These are phyloP conservation scores for Pygoscelis adeliae DNA, from an alignment of 2,113 vertebrate species.

Conservation along the genomic window DNA sequence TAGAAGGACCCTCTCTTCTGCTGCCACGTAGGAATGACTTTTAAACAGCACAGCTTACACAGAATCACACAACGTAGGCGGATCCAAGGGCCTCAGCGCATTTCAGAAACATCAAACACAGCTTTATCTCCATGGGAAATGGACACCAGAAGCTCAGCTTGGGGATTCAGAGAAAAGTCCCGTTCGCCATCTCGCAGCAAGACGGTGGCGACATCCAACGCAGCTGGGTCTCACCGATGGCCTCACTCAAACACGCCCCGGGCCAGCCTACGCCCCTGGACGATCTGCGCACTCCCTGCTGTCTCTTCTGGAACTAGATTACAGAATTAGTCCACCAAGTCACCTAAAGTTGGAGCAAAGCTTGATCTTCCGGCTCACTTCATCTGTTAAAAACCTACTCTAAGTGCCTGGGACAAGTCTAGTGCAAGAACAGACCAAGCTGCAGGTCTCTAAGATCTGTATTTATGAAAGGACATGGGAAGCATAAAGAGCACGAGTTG, in stretches of 20 bases:
- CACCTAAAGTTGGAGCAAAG: not conserved
- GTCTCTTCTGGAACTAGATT: not conserved
- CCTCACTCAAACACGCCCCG: not conserved
- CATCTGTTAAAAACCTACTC: not conserved
- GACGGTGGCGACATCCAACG: accelerated
- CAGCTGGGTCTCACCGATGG: not conserved
- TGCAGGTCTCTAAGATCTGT: not conserved
- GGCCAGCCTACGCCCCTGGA: not conserved
- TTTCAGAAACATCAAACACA: not conserved
- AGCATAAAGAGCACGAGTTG: accelerated
- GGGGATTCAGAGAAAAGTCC: not conserved
- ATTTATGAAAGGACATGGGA: not conserved
- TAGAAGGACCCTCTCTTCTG: not conserved
- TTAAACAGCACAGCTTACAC: not conserved
- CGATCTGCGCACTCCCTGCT: not conserved
- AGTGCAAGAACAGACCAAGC: accelerated
- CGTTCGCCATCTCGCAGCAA: accelerated
- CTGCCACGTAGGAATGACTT: too few species aligned
- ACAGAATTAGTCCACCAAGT: not conserved
- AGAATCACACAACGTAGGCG: accelerated
- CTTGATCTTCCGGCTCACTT: not conserved
- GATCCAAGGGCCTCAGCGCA: not conserved
- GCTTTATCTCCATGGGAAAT: not conserved
- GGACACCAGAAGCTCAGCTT: not conserved
- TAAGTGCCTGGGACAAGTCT: accelerated